Base-by-base conservation (phyloP, 2,888 invertebrate species). In the Pammene fasciana region DNA sequence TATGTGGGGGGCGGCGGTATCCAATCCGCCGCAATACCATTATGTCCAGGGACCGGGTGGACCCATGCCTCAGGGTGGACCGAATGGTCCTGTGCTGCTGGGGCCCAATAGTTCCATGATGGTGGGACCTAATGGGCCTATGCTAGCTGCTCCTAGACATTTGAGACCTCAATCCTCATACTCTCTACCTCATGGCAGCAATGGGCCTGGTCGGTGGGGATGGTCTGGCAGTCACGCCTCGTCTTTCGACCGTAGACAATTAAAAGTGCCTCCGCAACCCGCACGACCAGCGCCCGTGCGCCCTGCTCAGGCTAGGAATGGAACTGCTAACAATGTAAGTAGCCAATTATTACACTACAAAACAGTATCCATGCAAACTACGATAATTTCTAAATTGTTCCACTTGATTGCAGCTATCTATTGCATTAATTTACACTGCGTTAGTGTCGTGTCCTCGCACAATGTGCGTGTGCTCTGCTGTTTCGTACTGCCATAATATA, bases 191-290 rank as follows among this genome's bases (percentile, higher is more conserved):
- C 94, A 94, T 82, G 90, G 93, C 76, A 88, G 92, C 84, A 92
- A 93, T 83, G 88, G 93, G 75, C 89, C 94, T 74, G 88, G 93
- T 78, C 86, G 93, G 72, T 87, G 94, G 94, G 92, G 94, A 75
- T 92, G 93, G 89, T 85, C 91, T 38, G 94, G 94, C 76, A 93
- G 78, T 79, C 85, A 94, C 81, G 87, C 93, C 72, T 90, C 94
- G 71, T 89, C 94, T 72, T 89, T 93, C 78, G 93, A 93, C 75
- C 83, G 93, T 68, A 86, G 93, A 72, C 91, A 92, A 77, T 66
- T 86, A 71, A 92, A 92, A 76, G 89, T 92, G 70, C 92, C 92
- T 9, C 92, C 92, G 10, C 92, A 92, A 73, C 92, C 91, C 0
- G 88, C 82, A 41, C 83, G 90, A 38, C 90, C 90, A 48, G 89